phyloP scores from a whole-genome alignment of 2,888 invertebrate genomes.

The Dicycla oo region DNA sequence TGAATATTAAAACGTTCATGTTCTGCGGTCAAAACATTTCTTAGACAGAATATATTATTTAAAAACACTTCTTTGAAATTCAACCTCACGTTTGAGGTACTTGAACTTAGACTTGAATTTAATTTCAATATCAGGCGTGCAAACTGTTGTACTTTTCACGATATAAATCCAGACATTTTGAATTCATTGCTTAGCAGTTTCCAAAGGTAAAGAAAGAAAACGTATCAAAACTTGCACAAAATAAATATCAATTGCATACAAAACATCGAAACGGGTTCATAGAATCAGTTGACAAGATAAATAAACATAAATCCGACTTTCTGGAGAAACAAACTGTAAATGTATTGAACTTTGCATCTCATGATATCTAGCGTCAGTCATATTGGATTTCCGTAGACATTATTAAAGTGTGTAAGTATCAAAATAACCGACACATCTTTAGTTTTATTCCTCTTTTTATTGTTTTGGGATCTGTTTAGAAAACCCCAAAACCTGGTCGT shows the following conservation, averaged over 20 bases:
- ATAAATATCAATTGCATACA: conserved; percentile 34
- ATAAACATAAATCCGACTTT: background rate
- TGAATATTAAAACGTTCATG: background rate
- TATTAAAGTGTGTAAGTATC: background rate
- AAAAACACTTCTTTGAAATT: conserved; percentile 8
- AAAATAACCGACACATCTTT: background rate
- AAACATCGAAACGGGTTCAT: background rate
- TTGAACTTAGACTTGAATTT: conserved; percentile 40
- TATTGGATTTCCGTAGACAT: background rate
- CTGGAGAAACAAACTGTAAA: background rate
- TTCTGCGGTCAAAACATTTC: conserved; percentile 21
- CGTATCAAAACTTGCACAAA: conserved; percentile 1
- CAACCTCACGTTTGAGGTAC: conserved; percentile 18
- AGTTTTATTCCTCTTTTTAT: no score
- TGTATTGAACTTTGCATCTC: conserved; percentile 4
- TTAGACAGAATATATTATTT: conserved; percentile 20
- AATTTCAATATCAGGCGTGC: conserved; percentile 34
- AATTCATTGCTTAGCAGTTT: conserved; percentile 11
- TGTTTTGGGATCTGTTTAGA: background rate
- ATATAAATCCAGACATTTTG: conserved; percentile 26
- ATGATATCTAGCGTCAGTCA: background rate
- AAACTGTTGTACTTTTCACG: conserved; percentile 23
- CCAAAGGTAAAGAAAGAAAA: conserved; percentile 10
- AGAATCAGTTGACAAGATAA: conserved; percentile 9
- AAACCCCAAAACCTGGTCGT: background rate